A percentile compares a stretch with the other conserved stretches of the same genome.
Conservation (phyloP, 1,140 invertebrate species). For the Pachypsylla venusta region DNA sequence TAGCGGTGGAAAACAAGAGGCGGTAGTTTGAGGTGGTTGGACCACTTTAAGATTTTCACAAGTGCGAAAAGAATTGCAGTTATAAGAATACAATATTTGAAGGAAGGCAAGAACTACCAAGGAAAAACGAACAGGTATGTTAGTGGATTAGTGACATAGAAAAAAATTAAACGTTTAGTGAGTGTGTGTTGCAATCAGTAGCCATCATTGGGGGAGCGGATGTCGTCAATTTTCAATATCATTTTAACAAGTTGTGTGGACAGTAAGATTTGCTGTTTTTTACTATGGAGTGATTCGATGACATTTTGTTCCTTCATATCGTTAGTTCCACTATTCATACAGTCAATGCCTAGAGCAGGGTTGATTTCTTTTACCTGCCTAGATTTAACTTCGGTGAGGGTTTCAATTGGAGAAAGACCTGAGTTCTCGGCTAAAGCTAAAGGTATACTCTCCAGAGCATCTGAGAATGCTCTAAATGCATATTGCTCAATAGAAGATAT, state of each 20-base stretch:
- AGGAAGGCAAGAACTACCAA: no score
- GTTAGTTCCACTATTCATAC: constrained; percentile 67
- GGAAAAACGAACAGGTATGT: no score
- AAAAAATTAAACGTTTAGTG: no score
- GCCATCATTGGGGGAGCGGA: constrained; percentile 56
- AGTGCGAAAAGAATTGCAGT: no score
- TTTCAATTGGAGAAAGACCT: constrained; percentile 81
- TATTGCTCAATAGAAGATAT: constrained; percentile 92
- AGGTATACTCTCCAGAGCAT: constrained; percentile 89
- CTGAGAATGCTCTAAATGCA: constrained; percentile 87
- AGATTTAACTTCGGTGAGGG: constrained; percentile 83
- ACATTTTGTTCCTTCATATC: constrained; percentile 95
- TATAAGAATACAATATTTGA: no score
- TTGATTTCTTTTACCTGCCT: constrained; percentile 75
- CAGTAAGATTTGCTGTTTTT: constrained; percentile 92
- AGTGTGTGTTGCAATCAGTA: no score
- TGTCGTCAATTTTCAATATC: constrained; percentile 99
- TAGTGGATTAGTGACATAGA: no score
- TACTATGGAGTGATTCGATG: constrained; percentile 91
- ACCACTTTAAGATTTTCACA: no score
- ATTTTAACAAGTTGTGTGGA: constrained; percentile 97
- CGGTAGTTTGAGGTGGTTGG: no score
- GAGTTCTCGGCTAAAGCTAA: constrained; percentile 94
- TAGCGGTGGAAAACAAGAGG: no score
- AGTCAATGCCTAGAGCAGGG: constrained; percentile 84